These are phyloP conservation scores for Gerris buenoi DNA, from an alignment of 1,140 invertebrate species.

Conservation along the genomic window DNA sequence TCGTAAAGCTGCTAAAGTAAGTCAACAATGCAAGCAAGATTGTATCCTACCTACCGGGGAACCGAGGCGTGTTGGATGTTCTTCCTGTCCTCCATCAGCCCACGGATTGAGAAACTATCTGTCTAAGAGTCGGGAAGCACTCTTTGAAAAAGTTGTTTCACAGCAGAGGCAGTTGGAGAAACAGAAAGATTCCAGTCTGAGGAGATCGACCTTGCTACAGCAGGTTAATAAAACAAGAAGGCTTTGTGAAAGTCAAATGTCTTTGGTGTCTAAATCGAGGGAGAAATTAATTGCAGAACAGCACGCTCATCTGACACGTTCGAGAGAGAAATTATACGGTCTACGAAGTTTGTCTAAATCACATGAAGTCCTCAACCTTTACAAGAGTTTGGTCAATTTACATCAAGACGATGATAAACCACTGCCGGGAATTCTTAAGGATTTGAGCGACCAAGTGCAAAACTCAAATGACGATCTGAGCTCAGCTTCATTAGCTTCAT, in stretches of 20 bases:
- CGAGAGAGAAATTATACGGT: slow-evolving; percentile 38
- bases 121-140: slow-evolving; percentile 40
- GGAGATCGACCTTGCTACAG: slow-evolving; percentile 33
- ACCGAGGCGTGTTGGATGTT: slow-evolving; percentile 27
- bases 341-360: slow-evolving; percentile 38
- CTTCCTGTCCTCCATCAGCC: slow-evolving; percentile 21
- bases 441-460: not conserved
- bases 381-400: slow-evolving; percentile 21
- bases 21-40: not conserved
- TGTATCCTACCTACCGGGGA: not conserved
- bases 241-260: slow-evolving; percentile 38
- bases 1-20: not conserved
- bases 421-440: not conserved
- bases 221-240: slow-evolving; percentile 27
- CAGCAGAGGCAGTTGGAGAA: slow-evolving; percentile 18
- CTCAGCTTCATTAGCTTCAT: not conserved
- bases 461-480: slow-evolving; percentile 6
- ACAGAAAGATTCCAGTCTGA: slow-evolving; percentile 27
- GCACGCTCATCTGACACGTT: slow-evolving; percentile 21
- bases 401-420: slow-evolving; percentile 6
- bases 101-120: slow-evolving; percentile 33
- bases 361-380: slow-evolving; percentile 37
- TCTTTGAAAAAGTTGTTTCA: slow-evolving; percentile 39
- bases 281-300: slow-evolving; percentile 14
- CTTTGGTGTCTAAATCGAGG: slow-evolving; percentile 34